Conservation (phyloP, 1,140 invertebrate species). For the Hypsibius dujardini region DNA sequence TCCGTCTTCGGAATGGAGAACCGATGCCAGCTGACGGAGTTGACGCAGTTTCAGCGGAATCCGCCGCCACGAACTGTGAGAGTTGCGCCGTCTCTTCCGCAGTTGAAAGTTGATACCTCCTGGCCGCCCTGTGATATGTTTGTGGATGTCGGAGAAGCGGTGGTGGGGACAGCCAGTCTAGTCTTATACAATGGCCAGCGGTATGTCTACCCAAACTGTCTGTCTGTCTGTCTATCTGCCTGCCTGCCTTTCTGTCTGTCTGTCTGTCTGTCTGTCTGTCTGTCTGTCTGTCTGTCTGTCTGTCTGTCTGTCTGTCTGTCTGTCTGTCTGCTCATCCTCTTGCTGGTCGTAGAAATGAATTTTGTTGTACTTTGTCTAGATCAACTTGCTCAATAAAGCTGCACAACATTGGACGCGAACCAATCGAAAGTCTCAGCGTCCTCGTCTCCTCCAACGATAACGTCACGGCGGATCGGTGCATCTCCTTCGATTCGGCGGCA, state of each 20-base stretch:
- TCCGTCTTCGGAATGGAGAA: neutral
- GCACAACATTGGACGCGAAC: neutral
- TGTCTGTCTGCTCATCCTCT: too few species aligned
- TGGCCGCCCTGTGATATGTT: neutral
- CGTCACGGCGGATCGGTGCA: neutral
- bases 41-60: neutral
- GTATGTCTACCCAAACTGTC: neutral
- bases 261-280: too few species aligned
- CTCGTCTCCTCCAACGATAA: neutral
- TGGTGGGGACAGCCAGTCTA: neutral
- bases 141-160: conserved; percentile 2
- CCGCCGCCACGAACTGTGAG: neutral
- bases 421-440: neutral
- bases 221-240: neutral
- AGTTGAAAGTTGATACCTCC: neutral
- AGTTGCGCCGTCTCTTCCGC: neutral
- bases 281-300: too few species aligned
- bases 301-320: too few species aligned
- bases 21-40: neutral
- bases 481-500: neutral
- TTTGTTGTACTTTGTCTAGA: neutral
- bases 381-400: neutral
- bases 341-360: too few species aligned
- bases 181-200: conserved; percentile 11
- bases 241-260: too few species aligned